Evolutionary conservation across 2,797 vertebrate genomes (phyloP).

Genomic region (Galagoides demidoff): DNA sequence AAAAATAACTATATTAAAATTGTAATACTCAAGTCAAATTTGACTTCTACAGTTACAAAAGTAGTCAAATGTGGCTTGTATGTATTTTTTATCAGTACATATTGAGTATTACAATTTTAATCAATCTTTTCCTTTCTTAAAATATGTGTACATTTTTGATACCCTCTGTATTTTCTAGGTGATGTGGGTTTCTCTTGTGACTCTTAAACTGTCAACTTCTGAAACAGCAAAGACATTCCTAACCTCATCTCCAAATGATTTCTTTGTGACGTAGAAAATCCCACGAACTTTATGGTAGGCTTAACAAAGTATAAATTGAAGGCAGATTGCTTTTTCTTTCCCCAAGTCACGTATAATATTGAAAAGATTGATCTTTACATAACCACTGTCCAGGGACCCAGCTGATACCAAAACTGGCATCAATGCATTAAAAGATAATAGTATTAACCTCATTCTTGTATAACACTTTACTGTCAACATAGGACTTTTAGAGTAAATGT

Average conservation of each 20-base stretch:
- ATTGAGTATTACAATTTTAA: too few species aligned
- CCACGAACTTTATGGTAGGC: neutral
- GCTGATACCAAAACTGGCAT: constrained; percentile 22
- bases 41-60: too few species aligned
- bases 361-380: constrained; percentile 34
- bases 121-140: too few species aligned
- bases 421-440: neutral
- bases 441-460: neutral
- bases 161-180: neutral
- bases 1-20: too few species aligned
- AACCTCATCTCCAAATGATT: constrained; percentile 17
- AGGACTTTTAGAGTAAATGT: neutral
- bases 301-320: constrained; percentile 40
- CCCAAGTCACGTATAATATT: constrained; percentile 37
- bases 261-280: constrained; percentile 24
- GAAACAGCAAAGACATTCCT: neutral
- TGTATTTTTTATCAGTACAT: too few species aligned
- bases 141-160: too few species aligned
- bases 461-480: neutral
- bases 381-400: neutral
- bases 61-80: too few species aligned
- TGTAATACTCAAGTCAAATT: too few species aligned
- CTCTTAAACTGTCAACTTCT: constrained; percentile 4
- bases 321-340: neutral
- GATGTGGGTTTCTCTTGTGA: neutral